Base-by-base conservation (phyloP, 2,113 vertebrate genomes). In the Accipiter cooperii region DNA sequence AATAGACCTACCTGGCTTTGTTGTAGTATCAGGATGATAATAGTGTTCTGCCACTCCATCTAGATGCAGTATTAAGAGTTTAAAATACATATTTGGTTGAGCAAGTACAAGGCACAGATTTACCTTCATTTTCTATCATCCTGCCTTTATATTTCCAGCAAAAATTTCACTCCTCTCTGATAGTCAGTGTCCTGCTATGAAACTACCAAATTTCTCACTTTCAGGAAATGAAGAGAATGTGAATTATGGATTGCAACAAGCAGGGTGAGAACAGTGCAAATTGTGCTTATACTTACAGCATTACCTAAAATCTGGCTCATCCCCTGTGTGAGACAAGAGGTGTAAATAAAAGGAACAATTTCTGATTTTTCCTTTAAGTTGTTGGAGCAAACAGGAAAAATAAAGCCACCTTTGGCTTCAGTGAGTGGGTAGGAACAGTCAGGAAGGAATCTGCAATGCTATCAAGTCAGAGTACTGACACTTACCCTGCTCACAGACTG, bases 401-500 rank as follows among this genome's bases (percentile, higher is more conserved):
- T 9, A n/a, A 78, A 91, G 31, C 19, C 68, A n/a, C 0, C 8
- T 46, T 46, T 22, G 42, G 25, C 25, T 87, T 74, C 9, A 2
- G 7, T 2, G 58, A 34, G 47, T 0, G 13, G 10, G 29, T 47
- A 24, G 71, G 63, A 91, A 76, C 9, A 29, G 17, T 5, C 2
- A 3, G 42, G 55, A 77, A 78, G 55, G 51, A 47, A 15, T 12
- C 20, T 38, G 38, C 38, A 12, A 1, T 4, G 9, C 47, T 20
- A 0, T 1, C 5, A 13, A 7, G 26, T 4, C 36, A 2, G 1
- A 4, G 69, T 1, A 24, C 78, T 76, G 89, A 2, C 34, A 1
- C 96, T 98, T 96, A 98, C 98, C 97, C 96, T 51, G 71, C 83
- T 95, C 89, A 28, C 98, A 98, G 36, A 55, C 28, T 5, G 98